A percentile compares a stretch with the other conserved stretches of the same genome.
These are phyloP conservation scores for Campoletis sonorensis DNA, from an alignment of 1,140 invertebrate genomes.

Conservation along the genomic window DNA sequence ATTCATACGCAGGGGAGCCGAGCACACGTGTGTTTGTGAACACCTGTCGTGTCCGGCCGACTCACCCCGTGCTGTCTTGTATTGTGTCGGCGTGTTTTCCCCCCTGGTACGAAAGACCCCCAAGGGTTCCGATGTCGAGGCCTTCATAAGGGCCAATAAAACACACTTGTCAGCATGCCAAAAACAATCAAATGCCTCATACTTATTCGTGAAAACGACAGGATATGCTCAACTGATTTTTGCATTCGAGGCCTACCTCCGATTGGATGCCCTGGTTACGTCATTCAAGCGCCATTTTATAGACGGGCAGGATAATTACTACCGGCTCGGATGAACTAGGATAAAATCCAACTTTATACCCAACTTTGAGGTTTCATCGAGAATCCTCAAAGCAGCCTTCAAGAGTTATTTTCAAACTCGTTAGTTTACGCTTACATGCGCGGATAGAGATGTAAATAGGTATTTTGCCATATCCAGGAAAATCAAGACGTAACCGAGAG, in stretches of 20 bases:
- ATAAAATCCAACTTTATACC: too few relatives aligned
- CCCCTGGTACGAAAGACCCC: neutral
- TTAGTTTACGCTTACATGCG: too few relatives aligned
- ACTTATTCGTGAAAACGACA: neutral
- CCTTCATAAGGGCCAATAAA: neutral
- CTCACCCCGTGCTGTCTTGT: neutral
- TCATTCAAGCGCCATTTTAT: too few relatives aligned
- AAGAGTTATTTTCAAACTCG: too few relatives aligned
- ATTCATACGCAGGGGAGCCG: neutral
- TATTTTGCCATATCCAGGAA: neutral
- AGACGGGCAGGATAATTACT: too few relatives aligned
- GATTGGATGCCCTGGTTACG: too few relatives aligned
- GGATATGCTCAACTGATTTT: neutral
- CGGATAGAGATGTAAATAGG: neutral
- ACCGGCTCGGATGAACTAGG: too few relatives aligned
- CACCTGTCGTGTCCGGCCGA: constrained; percentile 9
- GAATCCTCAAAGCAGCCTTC: too few relatives aligned
- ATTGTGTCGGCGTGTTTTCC: neutral
- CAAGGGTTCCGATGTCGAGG: neutral
- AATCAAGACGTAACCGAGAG: constrained; percentile 15
- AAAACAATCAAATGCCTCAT: neutral
- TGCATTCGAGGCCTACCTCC: neutral
- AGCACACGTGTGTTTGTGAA: constrained; percentile 2
- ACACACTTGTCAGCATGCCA: neutral
- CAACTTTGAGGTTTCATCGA: too few relatives aligned